Conservation (phyloP, 2,797 vertebrate species). For the Tapera naevia region DNA sequence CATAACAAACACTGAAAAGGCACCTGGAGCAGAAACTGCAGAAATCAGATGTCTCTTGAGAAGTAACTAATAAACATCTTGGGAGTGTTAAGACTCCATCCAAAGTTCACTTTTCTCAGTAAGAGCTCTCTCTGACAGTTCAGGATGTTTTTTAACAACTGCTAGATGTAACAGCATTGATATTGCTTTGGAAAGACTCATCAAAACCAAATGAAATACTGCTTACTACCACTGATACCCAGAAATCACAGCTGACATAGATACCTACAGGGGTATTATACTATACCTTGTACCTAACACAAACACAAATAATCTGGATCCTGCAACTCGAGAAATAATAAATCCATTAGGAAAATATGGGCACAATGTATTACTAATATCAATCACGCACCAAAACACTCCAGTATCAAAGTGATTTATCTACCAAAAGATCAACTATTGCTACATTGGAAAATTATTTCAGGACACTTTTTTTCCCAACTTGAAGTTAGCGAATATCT, state of each 20-base stretch:
- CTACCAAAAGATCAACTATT: background rate
- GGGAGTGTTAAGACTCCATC: background rate
- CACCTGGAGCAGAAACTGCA: background rate
- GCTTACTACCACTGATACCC: background rate
- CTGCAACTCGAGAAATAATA: background rate
- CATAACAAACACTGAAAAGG: background rate
- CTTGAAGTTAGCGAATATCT: background rate
- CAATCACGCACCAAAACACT: background rate
- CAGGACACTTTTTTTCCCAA: background rate
- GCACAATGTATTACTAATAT: background rate
- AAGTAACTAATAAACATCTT: background rate
- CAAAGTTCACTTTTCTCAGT: background rate
- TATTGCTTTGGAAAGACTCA: background rate
- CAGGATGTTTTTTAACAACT: background rate
- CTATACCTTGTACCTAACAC: background rate
- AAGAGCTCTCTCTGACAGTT: background rate
- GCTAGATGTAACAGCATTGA: background rate
- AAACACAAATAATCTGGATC: background rate
- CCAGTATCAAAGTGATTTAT: background rate
- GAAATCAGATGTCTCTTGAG: background rate
- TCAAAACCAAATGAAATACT: background rate
- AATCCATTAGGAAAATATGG: background rate
- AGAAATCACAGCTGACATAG: background rate
- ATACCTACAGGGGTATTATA: background rate
- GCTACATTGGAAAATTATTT: background rate